Base-by-base conservation (phyloP, 2,113 vertebrate genomes). In the Solea senegalensis region DNA sequence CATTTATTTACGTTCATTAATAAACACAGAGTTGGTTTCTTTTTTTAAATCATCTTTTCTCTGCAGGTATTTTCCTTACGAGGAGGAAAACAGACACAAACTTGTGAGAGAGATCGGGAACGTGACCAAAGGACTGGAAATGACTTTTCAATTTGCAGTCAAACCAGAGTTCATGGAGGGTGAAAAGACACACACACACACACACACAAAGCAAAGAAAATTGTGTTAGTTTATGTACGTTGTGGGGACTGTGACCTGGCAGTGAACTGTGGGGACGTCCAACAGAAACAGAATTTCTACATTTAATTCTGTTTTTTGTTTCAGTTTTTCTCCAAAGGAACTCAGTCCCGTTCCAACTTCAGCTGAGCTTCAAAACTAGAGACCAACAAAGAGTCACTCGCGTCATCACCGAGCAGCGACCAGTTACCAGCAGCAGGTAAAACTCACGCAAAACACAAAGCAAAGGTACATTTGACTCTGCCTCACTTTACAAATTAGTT, bases 81-180 rank as follows among this genome's bases (percentile, higher is more conserved):
- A 93, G 44, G 88, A 90, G 1, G 84, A 90, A 56, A 67, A 80
- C 2, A 63, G 82, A 27, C 88, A 94, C 72, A 86, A 79, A 16
- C 65, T 94, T 57, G 78, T 93, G 34, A 89, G 65, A 67, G 83
- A 88, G 12, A 89, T 95, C 0, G 94, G 94, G 2, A 94, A 94
- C 4, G 92, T 93, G 26, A 94, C 90, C 11, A 87, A 67, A 0
- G 92, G 86, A 4, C 48, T 88, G 9, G 91, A 94, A 72, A 63
- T 94, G 69, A 94, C 94, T 2, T 79, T 92, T 56, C 90, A 94
- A 86, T 95, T 94, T 68, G 89, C 90, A 49, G 88, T 94, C 9
- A 93, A 86, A 82, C 85, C 88, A 26, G 86, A 91, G 39, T 88
- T 75, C 15, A 77, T 67, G 45, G 79, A 88, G 6, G 77, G 93